Evolutionary conservation across 1,140 invertebrate species (phyloP).

Genomic region (Ladona fulva): DNA sequence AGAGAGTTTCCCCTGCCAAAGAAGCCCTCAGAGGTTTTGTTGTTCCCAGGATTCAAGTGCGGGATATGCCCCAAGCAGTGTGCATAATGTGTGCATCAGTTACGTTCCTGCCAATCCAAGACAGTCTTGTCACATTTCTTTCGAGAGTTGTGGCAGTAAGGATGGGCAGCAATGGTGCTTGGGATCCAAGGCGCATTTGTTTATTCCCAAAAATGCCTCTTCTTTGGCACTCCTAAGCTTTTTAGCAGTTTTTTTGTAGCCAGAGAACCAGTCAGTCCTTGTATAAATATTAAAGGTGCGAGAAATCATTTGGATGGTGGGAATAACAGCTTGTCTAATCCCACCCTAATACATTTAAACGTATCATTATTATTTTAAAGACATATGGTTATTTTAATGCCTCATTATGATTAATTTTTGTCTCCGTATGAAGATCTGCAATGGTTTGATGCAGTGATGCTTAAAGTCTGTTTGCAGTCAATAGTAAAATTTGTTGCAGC

Average conservation of each 20-base stretch:
- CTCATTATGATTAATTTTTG: no score
- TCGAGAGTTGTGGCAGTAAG: neutral
- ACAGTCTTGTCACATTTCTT: neutral
- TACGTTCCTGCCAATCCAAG: neutral
- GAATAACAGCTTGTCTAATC: no score
- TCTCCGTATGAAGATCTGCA: no score
- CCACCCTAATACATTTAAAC: no score
- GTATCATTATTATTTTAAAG: no score
- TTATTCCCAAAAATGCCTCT: neutral
- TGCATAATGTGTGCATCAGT: no score
- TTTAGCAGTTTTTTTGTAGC: neutral
- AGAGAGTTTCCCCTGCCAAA: neutral
- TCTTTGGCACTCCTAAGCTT: neutral
- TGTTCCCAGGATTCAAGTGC: neutral
- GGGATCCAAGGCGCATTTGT: neutral
- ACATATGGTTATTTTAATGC: no score
- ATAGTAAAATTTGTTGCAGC: no score
- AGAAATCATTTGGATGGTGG: neutral
- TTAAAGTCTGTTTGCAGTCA: no score
- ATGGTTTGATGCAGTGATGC: no score
- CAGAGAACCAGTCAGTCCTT: neutral
- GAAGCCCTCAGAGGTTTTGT: neutral
- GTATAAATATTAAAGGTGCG: neutral
- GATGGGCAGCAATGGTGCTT: neutral
- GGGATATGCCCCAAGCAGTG: neutral